Evolutionary conservation across 2,797 vertebrate species (phyloP), one percentile per base, ranked within the genome.

Genomic region (Cheirogaleus major): DNA sequence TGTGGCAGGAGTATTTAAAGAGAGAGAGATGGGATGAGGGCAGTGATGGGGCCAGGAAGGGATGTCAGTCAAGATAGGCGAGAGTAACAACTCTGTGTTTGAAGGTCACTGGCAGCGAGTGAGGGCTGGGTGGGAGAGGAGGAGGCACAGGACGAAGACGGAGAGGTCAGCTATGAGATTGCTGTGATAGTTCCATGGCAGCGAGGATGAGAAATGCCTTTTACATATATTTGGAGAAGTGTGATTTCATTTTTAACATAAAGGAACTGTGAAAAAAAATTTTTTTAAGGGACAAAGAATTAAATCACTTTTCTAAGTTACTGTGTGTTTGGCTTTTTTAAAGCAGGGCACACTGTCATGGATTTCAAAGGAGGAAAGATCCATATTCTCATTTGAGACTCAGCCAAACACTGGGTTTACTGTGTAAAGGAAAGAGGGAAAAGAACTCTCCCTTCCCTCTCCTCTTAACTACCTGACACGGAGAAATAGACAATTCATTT

Each of bases 261-360:
- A 57, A 57, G 18, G 48, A 73, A 88, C 48, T 72, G 32, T 72
- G 63, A 79, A 57, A 57, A 23, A 57, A 57, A 9, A 38, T 59
- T 48, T 43, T n/a, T 52, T n/a, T 0, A 83, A 69, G 57, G 27
- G 38, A 73, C 25, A 73, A 65, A 92, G 57, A 91, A 52, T 67
- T 93, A 43, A 23, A 87, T 92, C 52, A 43, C 67, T 93, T 76
- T 91, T n/a, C 78, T 76, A 59, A 87, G 41, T 80, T 78, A 67
- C n/a, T 72, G 12, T 95, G 17, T 38, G 15, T 78, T 89, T 89
- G 80, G 41, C 25, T 95, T 65, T 91, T 80, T 48, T 81, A 20
- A 72, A 67, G 35, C 35, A 41, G 12, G 32, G 12, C 43, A 27
- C 5, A 32, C 70, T 67, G 91, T 92, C n/a, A 27, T 95, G 52